A percentile compares a stretch with the other conserved stretches of the same genome.
Evolutionary conservation across 2,113 vertebrate species (phyloP).

Genomic region (Campylomormyrus tamandua): DNA sequence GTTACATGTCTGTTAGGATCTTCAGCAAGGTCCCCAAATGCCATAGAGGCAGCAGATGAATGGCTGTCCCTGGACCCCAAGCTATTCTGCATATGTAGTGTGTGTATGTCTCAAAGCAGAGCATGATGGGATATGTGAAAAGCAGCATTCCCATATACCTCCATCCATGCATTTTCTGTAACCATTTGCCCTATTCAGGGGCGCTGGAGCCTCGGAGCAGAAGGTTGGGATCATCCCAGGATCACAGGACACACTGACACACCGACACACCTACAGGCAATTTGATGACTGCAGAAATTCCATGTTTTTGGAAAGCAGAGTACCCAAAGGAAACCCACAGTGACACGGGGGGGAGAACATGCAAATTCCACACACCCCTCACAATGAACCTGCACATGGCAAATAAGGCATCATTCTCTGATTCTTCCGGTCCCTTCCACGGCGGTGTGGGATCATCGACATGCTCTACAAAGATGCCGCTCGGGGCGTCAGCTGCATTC

Average conservation of each 20-base stretch:
- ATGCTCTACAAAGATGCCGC: background rate
- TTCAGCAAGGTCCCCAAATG: background rate
- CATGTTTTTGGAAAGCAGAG: background rate
- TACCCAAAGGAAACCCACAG: background rate
- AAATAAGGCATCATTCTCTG: background rate
- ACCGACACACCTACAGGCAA: background rate
- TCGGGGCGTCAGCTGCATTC: background rate
- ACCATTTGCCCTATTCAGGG: background rate
- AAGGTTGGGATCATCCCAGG: background rate
- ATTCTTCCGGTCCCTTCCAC: background rate
- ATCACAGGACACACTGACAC: background rate
- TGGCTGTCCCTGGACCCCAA: background rate
- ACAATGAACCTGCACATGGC: background rate
- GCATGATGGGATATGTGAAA: background rate
- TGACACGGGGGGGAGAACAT: background rate
- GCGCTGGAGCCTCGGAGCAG: background rate
- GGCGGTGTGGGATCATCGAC: background rate
- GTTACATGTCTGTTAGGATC: background rate
- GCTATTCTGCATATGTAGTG: background rate
- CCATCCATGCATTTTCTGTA: background rate
- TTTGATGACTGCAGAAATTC: background rate
- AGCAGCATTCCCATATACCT: background rate
- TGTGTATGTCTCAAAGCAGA: background rate
- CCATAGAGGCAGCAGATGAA: background rate
- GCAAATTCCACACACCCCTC: background rate